These are phyloP conservation scores for Ellobium chinense DNA, from an alignment of 2,888 invertebrate genomes.

Conservation along the genomic window DNA sequence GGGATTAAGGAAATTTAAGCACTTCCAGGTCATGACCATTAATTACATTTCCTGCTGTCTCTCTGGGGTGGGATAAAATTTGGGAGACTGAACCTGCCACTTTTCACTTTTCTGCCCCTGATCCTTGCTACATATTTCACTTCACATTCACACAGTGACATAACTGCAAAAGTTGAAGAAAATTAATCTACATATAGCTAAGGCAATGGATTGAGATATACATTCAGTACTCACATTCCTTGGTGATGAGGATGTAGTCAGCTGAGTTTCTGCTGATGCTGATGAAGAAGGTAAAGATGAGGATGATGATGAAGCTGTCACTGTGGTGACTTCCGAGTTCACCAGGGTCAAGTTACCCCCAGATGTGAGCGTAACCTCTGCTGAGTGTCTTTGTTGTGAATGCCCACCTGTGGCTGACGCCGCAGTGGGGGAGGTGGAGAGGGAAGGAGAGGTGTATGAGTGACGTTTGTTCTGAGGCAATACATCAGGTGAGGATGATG, in stretches of 20 bases:
- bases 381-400: constrained; percentile 40
- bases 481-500: constrained; percentile 1
- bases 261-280: not conserved
- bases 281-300: constrained; percentile 7
- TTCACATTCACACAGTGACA: too few species aligned
- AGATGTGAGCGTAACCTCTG: constrained; percentile 18
- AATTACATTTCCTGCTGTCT: too few species aligned
- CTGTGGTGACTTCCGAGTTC: not conserved
- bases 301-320: not conserved
- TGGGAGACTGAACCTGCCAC: too few species aligned
- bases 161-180: too few species aligned
- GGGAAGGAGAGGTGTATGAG: constrained; percentile 60
- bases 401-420: not conserved
- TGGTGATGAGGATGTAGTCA: not conserved
- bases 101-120: too few species aligned
- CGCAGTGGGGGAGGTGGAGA: constrained; percentile 56
- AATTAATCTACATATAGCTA: not conserved
- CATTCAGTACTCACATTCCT: constrained; percentile 1
- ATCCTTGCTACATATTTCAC: too few species aligned
- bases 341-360: constrained; percentile 17
- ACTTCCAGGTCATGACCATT: too few species aligned
- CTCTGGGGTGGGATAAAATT: too few species aligned
- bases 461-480: constrained; percentile 60
- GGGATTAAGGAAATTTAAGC: too few species aligned
- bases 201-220: too few species aligned